Base-by-base conservation (phyloP, 2,113 vertebrate species). In the Oryctolagus cuniculus region DNA sequence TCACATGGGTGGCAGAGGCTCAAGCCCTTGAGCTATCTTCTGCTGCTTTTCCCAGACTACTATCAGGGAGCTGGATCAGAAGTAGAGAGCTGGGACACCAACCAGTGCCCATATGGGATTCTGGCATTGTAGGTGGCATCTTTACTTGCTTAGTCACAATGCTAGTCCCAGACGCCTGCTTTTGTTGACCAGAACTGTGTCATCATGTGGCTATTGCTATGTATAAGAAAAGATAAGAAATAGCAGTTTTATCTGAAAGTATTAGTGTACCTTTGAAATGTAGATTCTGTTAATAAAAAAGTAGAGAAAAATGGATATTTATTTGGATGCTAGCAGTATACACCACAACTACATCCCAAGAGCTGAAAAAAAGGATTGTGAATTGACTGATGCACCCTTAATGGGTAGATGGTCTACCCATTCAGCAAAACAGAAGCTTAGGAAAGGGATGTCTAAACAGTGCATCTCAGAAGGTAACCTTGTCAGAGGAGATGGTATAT, bases 241-340 rank as follows among this genome's bases (percentile, higher is more conserved):
- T 49, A 21, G 3, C 25, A 73, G 29, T 63, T 96, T 91, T 84
- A 80, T 44, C 29, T 55, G 21, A 15, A 61, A 73, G 66, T 25
- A 82, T 66, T 78, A 34, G 5, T 67, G 27, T 70, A 3, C 11
- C 44, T 92, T 25, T 61, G 88, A 80, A 49, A 78, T 38, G 5
- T 95, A n/a, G 31, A 73, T 44, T 87, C 27, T 72, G 61, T 87
- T 92, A 82, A 61, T 83, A 78, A 93, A 17, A 34, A 79, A 83
- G 38, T 11, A 82, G 21, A 58, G 29, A 79, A 89, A 80, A 63
- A 66, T 63, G 16, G 29, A 24, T 58, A 58, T n/a, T 31, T 24
- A 13, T 38, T 74, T 81, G 31, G 38, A 74, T 80, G 49, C 13
- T 72, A 70, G 58, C 6, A 53, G 31, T 44, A 24, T 77, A 13